phyloP scores from a whole-genome alignment of 1,140 invertebrate species.

The Drosophila watanabei region DNA sequence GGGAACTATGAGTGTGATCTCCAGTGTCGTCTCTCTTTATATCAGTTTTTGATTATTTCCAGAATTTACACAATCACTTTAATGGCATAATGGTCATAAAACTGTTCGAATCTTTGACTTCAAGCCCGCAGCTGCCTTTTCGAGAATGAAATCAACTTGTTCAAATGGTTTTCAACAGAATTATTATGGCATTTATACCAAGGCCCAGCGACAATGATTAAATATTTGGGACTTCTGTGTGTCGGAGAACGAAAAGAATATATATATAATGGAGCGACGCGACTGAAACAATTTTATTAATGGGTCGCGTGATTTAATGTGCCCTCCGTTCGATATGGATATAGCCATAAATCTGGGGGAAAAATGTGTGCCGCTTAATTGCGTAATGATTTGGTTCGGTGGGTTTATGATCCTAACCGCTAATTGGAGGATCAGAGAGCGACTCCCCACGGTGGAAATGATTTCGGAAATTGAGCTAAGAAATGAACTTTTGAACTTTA shows the following conservation, averaged over 20 bases:
- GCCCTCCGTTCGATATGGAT: slow-evolving; percentile 41
- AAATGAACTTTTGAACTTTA: slow-evolving; percentile 37
- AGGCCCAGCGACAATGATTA: slow-evolving; percentile 75
- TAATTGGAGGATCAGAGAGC: slow-evolving; percentile 56
- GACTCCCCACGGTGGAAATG: slow-evolving; percentile 64
- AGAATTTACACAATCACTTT: slow-evolving; percentile 76
- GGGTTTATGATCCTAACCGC: slow-evolving; percentile 65
- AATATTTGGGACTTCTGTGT: slow-evolving; percentile 77
- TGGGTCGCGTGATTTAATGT: slow-evolving; percentile 80
- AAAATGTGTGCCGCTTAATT: slow-evolving; percentile 64
- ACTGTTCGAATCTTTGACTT: slow-evolving; percentile 30
- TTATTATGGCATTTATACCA: slow-evolving; percentile 71
- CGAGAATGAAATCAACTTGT: slow-evolving; percentile 62
- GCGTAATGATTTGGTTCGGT: slow-evolving; percentile 66
- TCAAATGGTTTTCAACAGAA: slow-evolving; percentile 80
- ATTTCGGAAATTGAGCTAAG: slow-evolving; percentile 35
- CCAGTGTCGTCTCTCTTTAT: slow-evolving; percentile 25
- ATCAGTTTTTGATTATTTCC: slow-evolving; percentile 51
- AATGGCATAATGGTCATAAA: slow-evolving; percentile 69
- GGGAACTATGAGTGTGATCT: slow-evolving; percentile 57
- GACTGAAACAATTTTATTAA: slow-evolving; percentile 77
- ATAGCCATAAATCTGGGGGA: slow-evolving; percentile 46
- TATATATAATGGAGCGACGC: slow-evolving; percentile 26
- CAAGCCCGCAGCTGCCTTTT: slow-evolving; percentile 42
- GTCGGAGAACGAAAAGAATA: slow-evolving; percentile 19